Base-by-base conservation (phyloP, 2,797 vertebrate species). In the Toxotes lorentzi region DNA sequence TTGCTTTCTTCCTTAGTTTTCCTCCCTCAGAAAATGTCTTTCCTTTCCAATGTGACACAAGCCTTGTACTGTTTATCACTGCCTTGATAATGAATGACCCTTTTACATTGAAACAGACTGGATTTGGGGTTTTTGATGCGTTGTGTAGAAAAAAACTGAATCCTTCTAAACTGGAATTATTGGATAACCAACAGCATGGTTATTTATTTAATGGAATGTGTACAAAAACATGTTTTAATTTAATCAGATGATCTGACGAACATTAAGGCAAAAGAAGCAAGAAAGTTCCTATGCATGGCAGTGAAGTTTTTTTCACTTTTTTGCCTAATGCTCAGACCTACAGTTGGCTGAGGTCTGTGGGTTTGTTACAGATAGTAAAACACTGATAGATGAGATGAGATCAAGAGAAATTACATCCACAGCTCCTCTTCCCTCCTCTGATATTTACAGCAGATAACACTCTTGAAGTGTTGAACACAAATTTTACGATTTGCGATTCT, bases 291-390 rank as follows among this genome's bases (percentile, higher is more conserved):
- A 54, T 59, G 47, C 69, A 64, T 12, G 1, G 41, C 1, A 0
- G 12, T 65, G 17, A 13, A 2, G 10, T 47, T 51, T 38, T 41
- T 19, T n/a, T 63, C 17, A 35, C 27, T 17, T 40, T 13, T 41
- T 56, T 30, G 2, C 1, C 38, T 53, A 38, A n/a, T 50, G 53
- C 21, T 75, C 34, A 57, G 51, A 51, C 27, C 47, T 16, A 30
- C 23, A 43, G 35, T 58, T 40, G 0, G 0, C 1, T 4, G 2
- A 8, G 59, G 21, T 73, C 23, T 76, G 21, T 72, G 48, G 13
- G 50, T 59, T 75, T 76, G 64, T 71, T 62, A 53, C 27, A 24
- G 34, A 59, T 63, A n/a, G 60, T 78, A 59, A 75, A 77, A 65
- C 53, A 68, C 16, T 40, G 43, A 65, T 21, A 10, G 34, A 10